A percentile compares a stretch with the other conserved stretches of the same genome.
Evolutionary conservation across 2,797 vertebrate genomes (phyloP).

Genomic region (Iguana delicatissima): DNA sequence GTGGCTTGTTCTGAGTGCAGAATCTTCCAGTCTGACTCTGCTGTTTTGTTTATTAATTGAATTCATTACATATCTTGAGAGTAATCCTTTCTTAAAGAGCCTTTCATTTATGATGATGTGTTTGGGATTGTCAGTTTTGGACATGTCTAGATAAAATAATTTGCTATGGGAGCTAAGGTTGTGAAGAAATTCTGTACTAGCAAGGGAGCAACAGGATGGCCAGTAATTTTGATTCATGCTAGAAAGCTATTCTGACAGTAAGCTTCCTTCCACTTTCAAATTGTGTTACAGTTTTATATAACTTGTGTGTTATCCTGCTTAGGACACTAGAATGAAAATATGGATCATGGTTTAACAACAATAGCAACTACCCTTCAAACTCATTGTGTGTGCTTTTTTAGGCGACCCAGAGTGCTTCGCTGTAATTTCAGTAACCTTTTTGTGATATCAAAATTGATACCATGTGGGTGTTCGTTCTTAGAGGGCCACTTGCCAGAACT

Average conservation of each 20-base stretch:
- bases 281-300: constrained; percentile 72
- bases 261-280: constrained; percentile 60
- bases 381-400: constrained; percentile 57
- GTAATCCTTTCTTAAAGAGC: constrained; percentile 58
- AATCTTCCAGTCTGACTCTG: constrained; percentile 9
- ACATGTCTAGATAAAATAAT: constrained; percentile 34
- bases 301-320: constrained; percentile 73
- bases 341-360: constrained; percentile 40
- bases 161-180: constrained; percentile 59
- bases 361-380: constrained; percentile 38
- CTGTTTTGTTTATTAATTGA: background rate
- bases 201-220: constrained; percentile 6
- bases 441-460: constrained; percentile 66
- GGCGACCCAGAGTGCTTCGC: constrained; percentile 72
- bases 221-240: constrained; percentile 60
- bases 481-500: constrained; percentile 65
- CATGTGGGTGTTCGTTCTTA: constrained; percentile 51
- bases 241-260: constrained; percentile 57
- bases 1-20: constrained; percentile 9
- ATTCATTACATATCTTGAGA: constrained; percentile 36
- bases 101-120: background rate
- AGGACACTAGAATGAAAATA: constrained; percentile 68
- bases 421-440: constrained; percentile 68
- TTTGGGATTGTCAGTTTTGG: constrained; percentile 44
- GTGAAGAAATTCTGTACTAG: constrained; percentile 40